Percentiles rank a stretch among this genome's conserved stretches.
phyloP scores from a whole-genome alignment of 2,888 invertebrate species.

The Ypsolopha sequella region DNA sequence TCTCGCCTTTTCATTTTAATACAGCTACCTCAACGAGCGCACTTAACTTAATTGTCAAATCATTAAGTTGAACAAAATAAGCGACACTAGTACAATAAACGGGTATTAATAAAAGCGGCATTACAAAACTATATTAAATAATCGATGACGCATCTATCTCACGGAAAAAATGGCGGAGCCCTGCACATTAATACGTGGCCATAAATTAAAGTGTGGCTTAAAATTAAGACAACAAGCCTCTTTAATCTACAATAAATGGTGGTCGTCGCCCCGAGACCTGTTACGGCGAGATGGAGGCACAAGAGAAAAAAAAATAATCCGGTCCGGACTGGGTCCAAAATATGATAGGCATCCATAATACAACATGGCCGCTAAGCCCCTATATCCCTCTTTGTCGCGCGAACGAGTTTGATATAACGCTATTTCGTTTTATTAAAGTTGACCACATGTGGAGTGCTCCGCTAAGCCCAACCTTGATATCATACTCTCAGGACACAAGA shows the following conservation, averaged over 20 bases:
- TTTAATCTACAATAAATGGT: constrained; percentile 72
- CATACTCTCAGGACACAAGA: constrained; percentile 41
- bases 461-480: constrained; percentile 71
- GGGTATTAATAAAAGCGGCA: constrained; percentile 44
- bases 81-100: constrained; percentile 44
- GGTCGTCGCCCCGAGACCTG: constrained; percentile 64
- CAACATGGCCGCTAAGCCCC: constrained; percentile 70
- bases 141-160: constrained; percentile 53
- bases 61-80: constrained; percentile 68
- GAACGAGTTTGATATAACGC: constrained; percentile 28
- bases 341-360: constrained; percentile 72
- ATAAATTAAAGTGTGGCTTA: constrained; percentile 68
- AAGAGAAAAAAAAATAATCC: constrained; percentile 66
- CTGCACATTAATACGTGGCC: constrained; percentile 57
- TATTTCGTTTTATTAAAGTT: constrained; percentile 64
- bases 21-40: constrained; percentile 64
- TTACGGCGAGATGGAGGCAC: constrained; percentile 58
- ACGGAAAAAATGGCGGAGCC: constrained; percentile 55
- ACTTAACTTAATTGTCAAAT: constrained; percentile 70
- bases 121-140: constrained; percentile 48
- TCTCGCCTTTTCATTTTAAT: constrained; percentile 56
- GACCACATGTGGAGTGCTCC: constrained; percentile 72
- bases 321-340: constrained; percentile 68
- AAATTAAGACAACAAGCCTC: constrained; percentile 72
- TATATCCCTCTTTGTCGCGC: constrained; percentile 47